A percentile compares a stretch with the other conserved stretches of the same genome.
These are phyloP conservation scores for Noctuana brunneofusca DNA, from an alignment of 2,888 invertebrate genomes.

Conservation along the genomic window DNA sequence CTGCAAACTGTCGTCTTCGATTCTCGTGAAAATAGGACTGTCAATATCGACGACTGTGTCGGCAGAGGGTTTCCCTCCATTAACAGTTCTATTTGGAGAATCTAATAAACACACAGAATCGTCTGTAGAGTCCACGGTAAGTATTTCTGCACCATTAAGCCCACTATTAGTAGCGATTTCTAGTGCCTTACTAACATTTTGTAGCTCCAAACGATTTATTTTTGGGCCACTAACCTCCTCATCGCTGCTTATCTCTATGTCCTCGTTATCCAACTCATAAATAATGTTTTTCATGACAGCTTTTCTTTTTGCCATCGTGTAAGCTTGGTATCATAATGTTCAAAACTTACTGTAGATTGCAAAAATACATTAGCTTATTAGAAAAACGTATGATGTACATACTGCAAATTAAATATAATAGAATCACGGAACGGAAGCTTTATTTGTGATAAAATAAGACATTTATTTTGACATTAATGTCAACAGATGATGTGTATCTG, in stretches of 20 bases:
- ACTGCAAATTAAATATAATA: too few species aligned
- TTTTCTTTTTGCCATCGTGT: conserved; percentile 73
- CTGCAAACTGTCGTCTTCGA: conserved; percentile 18
- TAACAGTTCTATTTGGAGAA: conserved; percentile 45
- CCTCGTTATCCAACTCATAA: conserved; percentile 78
- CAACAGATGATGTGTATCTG: too few species aligned
- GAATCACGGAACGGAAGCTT: too few species aligned
- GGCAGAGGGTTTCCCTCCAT: conserved; percentile 71
- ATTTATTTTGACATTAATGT: too few species aligned
- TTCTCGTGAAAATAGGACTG: conserved; percentile 35
- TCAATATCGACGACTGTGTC: conserved; percentile 32
- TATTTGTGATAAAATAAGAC: conserved; percentile 5
- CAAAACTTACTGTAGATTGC: conserved; percentile 1
- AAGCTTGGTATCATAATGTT: conserved; percentile 31
- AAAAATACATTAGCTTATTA: conserved; percentile 6
- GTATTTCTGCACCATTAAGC: conserved; percentile 47
- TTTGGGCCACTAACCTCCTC: conserved; percentile 69
- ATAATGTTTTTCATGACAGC: conserved; percentile 73
- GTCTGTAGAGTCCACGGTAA: conserved; percentile 48
- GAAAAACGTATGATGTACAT: neutral
- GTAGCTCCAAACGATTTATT: conserved; percentile 52
- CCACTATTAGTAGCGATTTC: conserved; percentile 43
- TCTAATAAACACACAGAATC: conserved; percentile 45
- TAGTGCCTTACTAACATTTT: conserved; percentile 40
- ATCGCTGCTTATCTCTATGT: conserved; percentile 72